These are phyloP conservation scores for Pristiophorus japonicus DNA, from an alignment of 2,113 vertebrate genomes.

Conservation along the genomic window DNA sequence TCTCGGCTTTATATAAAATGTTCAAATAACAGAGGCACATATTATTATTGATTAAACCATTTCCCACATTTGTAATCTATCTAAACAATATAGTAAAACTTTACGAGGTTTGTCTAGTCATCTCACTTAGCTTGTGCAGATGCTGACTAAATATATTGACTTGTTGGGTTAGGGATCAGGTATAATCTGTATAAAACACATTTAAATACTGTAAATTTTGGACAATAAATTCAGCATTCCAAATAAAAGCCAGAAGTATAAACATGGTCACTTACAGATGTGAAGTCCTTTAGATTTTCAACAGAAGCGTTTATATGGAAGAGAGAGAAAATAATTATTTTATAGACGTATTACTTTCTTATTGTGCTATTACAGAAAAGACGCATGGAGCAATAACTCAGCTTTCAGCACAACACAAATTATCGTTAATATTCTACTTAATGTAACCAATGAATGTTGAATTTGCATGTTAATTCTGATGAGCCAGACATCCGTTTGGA, in stretches of 20 bases:
- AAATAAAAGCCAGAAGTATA: background rate
- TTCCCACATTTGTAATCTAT: background rate
- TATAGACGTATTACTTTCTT: background rate
- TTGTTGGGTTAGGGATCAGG: background rate
- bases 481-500: background rate
- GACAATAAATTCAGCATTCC: background rate
- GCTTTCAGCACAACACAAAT: background rate
- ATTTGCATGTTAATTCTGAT: background rate
- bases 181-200: background rate
- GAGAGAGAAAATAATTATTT: background rate
- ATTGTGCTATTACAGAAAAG: too few relatives aligned
- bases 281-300: conserved; percentile 31
- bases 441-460: background rate
- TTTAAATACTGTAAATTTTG: background rate
- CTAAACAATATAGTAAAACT: background rate
- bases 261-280: conserved; percentile 21
- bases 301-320: background rate
- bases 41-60: background rate
- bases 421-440: background rate
- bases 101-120: background rate
- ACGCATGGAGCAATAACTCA: background rate
- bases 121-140: background rate
- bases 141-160: background rate
- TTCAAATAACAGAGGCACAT: background rate
- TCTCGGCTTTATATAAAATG: too few relatives aligned